phyloP scores from a whole-genome alignment of 1,140 invertebrate species.

The Drosophila ogumai region DNA sequence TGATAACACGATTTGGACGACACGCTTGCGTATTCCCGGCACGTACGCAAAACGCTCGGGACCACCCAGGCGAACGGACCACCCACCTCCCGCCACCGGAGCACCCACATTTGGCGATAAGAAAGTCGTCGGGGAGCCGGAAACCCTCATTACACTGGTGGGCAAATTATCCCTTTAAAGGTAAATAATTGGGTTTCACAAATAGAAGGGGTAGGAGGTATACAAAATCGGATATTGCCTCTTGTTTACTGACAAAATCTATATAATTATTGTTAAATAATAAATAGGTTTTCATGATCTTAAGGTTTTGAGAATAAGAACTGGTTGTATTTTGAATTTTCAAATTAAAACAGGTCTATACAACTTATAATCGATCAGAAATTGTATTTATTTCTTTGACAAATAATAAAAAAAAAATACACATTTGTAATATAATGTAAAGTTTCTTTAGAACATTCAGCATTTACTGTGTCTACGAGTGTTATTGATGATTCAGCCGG shows the following conservation, averaged over 20 bases:
- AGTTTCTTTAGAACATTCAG: conserved; percentile 3
- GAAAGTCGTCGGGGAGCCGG: not conserved
- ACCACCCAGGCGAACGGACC: conserved; percentile 47
- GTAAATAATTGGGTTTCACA: not conserved
- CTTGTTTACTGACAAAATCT: too few species aligned
- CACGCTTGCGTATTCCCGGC: conserved; percentile 49
- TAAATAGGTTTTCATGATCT: too few species aligned
- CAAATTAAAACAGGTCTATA: too few species aligned
- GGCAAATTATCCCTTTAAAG: not conserved
- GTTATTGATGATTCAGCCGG: conserved; percentile 20
- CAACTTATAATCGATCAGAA: too few species aligned
- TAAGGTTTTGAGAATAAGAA: too few species aligned
- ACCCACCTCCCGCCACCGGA: conserved; percentile 15
- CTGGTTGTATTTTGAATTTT: too few species aligned
- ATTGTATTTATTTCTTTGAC: not conserved
- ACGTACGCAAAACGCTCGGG: conserved; percentile 61
- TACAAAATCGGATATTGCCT: too few species aligned
- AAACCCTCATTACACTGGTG: not conserved
- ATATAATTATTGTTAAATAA: too few species aligned
- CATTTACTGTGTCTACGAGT: conserved; percentile 1
- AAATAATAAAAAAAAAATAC: not conserved
- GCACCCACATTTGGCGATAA: conserved; percentile 46
- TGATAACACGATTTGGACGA: conserved; percentile 46
- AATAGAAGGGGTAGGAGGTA: not conserved
- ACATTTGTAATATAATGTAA: not conserved